phyloP scores from a whole-genome alignment of 2,888 invertebrate species.

The Drosophila affinis region DNA sequence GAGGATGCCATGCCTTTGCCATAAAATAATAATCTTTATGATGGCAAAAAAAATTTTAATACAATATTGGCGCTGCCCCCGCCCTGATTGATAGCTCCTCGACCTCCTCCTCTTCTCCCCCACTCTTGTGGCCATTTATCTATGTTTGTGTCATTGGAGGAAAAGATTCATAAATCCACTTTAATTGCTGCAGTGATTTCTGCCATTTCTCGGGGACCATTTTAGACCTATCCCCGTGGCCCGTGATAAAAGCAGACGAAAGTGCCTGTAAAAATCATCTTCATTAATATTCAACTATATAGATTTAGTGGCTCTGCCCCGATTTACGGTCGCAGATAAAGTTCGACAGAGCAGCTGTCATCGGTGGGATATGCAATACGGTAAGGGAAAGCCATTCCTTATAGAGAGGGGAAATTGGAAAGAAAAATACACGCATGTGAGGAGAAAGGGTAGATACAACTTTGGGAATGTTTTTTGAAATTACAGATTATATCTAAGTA shows the following conservation, averaged over 20 bases:
- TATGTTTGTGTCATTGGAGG: conserved; percentile 59
- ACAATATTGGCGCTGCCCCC: conserved; percentile 64
- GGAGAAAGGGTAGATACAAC: not conserved
- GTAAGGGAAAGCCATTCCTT: too few species aligned
- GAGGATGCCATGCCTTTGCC: conserved; percentile 45
- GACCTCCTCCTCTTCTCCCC: conserved; percentile 39
- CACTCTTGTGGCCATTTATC: not conserved
- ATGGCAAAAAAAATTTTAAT: conserved; percentile 69
- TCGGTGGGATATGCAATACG: not conserved
- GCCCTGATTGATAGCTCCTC: conserved; percentile 37
- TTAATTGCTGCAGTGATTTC: conserved; percentile 79
- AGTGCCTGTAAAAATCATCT: conserved; percentile 67
- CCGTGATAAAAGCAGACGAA: conserved; percentile 69
- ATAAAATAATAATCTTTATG: conserved; percentile 83
- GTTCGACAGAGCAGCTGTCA: conserved; percentile 37
- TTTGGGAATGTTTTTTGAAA: too few species aligned
- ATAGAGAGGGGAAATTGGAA: not conserved
- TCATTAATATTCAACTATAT: conserved; percentile 79
- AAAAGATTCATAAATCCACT: conserved; percentile 73
- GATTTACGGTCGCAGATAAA: conserved; percentile 42
- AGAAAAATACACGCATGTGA: not conserved
- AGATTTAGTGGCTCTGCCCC: conserved; percentile 41
- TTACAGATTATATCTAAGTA: not conserved
- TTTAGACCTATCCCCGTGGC: conserved; percentile 49
- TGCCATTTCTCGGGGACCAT: conserved; percentile 44